phyloP scores from a whole-genome alignment of 2,797 vertebrate species.

The Florisuga fusca region DNA sequence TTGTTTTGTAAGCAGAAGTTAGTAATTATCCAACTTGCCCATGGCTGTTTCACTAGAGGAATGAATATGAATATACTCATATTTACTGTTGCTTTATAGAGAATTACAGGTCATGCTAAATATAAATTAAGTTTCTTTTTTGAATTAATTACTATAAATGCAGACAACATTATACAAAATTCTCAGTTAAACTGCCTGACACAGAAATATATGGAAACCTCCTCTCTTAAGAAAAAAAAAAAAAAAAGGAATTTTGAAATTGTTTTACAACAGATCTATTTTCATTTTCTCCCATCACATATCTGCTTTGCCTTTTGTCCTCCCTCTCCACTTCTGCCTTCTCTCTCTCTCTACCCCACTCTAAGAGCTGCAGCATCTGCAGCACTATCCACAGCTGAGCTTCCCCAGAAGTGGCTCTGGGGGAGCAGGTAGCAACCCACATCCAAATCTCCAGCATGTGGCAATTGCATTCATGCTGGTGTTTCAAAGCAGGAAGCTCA shows the following conservation, averaged over 20 bases:
- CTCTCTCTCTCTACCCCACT: not conserved
- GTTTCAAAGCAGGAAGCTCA: not conserved
- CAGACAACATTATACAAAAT: not conserved
- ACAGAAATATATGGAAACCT: not conserved
- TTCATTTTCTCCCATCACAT: not conserved
- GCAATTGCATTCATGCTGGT: accelerated
- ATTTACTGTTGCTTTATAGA: not conserved
- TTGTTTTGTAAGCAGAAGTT: constrained; percentile 35
- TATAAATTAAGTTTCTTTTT: not conserved
- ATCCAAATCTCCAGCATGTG: accelerated
- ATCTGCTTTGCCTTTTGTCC: not conserved
- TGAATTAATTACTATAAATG: not conserved
- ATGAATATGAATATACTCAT: constrained; percentile 9
- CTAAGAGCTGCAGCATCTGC: not conserved
- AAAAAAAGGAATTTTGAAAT: not conserved
- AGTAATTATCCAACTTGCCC: constrained; percentile 18
- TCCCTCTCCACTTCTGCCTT: not conserved
- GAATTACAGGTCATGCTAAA: not conserved
- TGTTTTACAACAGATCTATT: not conserved
- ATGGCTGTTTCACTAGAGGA: not conserved
- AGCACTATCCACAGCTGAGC: not conserved
- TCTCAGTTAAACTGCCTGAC: not conserved
- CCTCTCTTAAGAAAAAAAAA: not conserved
- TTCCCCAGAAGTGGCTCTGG: not conserved
- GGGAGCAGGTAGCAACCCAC: not conserved